Percentiles rank a stretch among this genome's conserved stretches.
Evolutionary conservation across 2,888 invertebrate genomes (phyloP).

Genomic region (Rhingia rostrata): DNA sequence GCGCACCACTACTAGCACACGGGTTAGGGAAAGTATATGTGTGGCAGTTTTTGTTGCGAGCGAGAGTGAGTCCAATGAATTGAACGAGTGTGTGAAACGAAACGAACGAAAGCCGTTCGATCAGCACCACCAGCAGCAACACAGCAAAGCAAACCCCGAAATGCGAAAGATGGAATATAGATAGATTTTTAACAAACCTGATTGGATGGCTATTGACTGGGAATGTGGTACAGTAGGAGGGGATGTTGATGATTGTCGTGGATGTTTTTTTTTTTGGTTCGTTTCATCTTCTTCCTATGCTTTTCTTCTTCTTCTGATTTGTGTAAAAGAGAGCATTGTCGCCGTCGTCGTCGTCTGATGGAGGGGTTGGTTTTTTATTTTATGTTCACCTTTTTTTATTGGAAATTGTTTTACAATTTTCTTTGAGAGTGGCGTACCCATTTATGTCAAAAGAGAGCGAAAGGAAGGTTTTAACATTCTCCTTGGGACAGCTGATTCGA

Average conservation of each 20-base stretch:
- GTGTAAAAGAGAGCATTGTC: constrained; percentile 70
- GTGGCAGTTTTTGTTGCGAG: constrained; percentile 60
- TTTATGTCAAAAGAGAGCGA: not conserved
- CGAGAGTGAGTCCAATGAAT: constrained; percentile 74
- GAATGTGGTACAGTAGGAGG: constrained; percentile 76
- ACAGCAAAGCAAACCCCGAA: constrained; percentile 67
- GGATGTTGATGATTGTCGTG: constrained; percentile 71
- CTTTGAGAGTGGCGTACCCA: constrained; percentile 1
- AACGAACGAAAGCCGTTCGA: constrained; percentile 72
- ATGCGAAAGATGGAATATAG: constrained; percentile 76
- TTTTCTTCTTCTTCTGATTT: constrained; percentile 65
- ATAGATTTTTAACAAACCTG: constrained; percentile 83
- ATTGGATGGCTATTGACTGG: constrained; percentile 83
- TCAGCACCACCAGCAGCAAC: constrained; percentile 56
- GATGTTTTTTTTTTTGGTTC: constrained; percentile 43
- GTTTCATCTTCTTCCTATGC: constrained; percentile 43
- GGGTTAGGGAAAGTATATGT: constrained; percentile 55
- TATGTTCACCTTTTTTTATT: constrained; percentile 18
- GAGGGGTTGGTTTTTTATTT: constrained; percentile 23
- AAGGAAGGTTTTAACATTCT: constrained; percentile 29
- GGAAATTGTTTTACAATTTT: not conserved
- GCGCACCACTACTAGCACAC: constrained; percentile 51
- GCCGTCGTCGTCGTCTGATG: constrained; percentile 6
- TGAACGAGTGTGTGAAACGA: constrained; percentile 74
- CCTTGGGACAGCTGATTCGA: constrained; percentile 27